Evolutionary conservation across 1,140 invertebrate genomes (phyloP).

Genomic region (Platyscapa corneri): DNA sequence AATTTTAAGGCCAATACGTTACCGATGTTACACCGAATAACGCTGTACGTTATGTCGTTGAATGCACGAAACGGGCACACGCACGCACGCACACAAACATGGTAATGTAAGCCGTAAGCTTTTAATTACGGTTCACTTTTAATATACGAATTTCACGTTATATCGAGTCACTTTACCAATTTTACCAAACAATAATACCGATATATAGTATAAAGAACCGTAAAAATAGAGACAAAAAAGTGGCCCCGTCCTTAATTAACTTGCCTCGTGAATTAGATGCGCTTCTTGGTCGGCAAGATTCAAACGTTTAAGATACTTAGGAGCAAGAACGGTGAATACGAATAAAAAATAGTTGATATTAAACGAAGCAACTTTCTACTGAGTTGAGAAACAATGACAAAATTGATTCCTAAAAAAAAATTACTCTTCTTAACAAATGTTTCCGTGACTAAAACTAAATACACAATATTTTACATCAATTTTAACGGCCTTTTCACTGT

Average conservation of each 20-base stretch:
- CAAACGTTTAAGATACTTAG: constrained; percentile 3
- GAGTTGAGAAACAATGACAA: neutral
- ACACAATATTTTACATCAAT: neutral
- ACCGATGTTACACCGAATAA: too few relatives aligned
- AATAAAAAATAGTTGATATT: neutral
- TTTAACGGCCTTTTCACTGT: too few relatives aligned
- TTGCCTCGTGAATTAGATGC: constrained; percentile 35
- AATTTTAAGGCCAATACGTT: too few relatives aligned
- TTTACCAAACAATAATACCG: neutral
- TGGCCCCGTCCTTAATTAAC: constrained; percentile 56
- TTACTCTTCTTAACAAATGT: neutral
- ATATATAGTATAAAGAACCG: constrained; percentile 17
- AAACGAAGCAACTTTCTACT: neutral
- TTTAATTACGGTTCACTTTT: neutral
- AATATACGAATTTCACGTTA: neutral
- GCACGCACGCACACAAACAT: too few relatives aligned
- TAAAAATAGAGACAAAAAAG: constrained; percentile 26
- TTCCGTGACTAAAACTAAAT: neutral
- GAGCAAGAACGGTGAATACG: constrained; percentile 12
- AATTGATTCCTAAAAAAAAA: neutral
- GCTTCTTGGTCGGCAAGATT: constrained; percentile 1
- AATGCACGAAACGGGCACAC: too few relatives aligned
- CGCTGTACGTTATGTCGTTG: neutral
- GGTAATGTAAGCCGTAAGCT: too few relatives aligned
- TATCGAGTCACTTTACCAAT: constrained; percentile 12